Conservation (phyloP, 2,888 invertebrate species). For the Neelides folsomi region DNA sequence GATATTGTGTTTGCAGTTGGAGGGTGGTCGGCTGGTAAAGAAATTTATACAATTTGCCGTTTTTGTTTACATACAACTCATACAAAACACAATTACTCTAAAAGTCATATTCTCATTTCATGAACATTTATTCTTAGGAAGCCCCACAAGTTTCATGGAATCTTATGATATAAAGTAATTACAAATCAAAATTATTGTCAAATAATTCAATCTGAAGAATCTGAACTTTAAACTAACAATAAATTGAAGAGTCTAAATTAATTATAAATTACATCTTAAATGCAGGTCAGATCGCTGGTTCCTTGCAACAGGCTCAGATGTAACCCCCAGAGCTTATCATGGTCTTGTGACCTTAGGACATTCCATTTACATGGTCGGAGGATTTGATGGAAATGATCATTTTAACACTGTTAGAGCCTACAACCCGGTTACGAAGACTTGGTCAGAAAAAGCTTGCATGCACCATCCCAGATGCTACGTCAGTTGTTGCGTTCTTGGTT, state of each 20-base stretch:
- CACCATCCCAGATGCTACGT: conserved; percentile 46
- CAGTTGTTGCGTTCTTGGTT: conserved; percentile 56
- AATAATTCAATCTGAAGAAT: too few species aligned
- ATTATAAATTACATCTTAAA: neutral
- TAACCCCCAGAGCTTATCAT: conserved; percentile 71
- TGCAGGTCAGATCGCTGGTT: conserved; percentile 55
- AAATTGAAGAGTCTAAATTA: too few species aligned
- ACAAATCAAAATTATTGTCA: too few species aligned
- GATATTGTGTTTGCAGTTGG: conserved; percentile 43
- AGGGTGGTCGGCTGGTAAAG: conserved; percentile 52
- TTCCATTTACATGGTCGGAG: conserved; percentile 78
- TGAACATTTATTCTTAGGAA: neutral
- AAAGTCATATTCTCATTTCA: too few species aligned
- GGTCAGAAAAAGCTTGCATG: conserved; percentile 48
- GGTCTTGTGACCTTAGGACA: conserved; percentile 74
- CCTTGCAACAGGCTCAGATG: conserved; percentile 52
- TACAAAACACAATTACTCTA: neutral
- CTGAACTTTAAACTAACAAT: too few species aligned
- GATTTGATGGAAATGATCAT: conserved; percentile 79
- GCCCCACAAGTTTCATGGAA: conserved; percentile 53
- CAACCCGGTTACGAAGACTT: conserved; percentile 65
- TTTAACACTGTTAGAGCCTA: conserved; percentile 78
- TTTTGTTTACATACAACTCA: neutral
- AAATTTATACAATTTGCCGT: neutral
- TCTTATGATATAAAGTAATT: conserved; percentile 38